Evolutionary conservation across 2,113 vertebrate genomes (phyloP), one percentile per base, ranked within the genome.

Genomic region (Meleagris gallopavo): DNA sequence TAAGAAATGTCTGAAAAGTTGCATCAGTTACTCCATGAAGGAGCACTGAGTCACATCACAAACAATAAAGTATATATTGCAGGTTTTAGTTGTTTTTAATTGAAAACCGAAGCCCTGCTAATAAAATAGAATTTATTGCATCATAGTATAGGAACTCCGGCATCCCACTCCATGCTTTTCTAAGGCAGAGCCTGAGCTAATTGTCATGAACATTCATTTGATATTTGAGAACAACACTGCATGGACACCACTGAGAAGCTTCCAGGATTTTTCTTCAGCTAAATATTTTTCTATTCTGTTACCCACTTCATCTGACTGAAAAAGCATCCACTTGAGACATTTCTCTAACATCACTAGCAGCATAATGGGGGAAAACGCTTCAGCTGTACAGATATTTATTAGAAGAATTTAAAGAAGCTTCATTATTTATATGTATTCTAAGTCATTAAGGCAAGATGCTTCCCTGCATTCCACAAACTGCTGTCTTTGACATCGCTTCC

Each of bases 131-230:
- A 88, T 72, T 85, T 64, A 93, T 93, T 89, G 57, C 60, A 81
- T 95, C 95, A 93, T 8, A 86, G 61, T 65, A 77, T 81, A 90
- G 72, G 82, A 96, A 91, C 76, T 86, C 81, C 69, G 85, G 82
- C 85, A 91, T 89, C 38, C 46, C 82, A 46, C 12, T 77, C 75
- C 30, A 19, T 40, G 25, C 55, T 91, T 60, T 64, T 89, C 55
- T 80, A 71, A 71, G 82, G 87, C 82, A 94, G 76, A 95, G 72
- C 43, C 79, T 83, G 38, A 91, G 60, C 60, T 93, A 86, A 94
- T 95, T 94, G 65, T 95, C 69, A 67, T 89, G 38, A 88, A 60
- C 67, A 60, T 83, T 25, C 34, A 83, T 86, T 77, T 93, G 87
- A 85, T 86, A 95, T 89, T 83, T 94, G 72, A 97, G 89, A 92